Percentiles rank a stretch among this genome's conserved stretches.
These are phyloP conservation scores for Sinodicranocentrus sp. DNA, from an alignment of 2,888 invertebrate species.

Conservation along the genomic window DNA sequence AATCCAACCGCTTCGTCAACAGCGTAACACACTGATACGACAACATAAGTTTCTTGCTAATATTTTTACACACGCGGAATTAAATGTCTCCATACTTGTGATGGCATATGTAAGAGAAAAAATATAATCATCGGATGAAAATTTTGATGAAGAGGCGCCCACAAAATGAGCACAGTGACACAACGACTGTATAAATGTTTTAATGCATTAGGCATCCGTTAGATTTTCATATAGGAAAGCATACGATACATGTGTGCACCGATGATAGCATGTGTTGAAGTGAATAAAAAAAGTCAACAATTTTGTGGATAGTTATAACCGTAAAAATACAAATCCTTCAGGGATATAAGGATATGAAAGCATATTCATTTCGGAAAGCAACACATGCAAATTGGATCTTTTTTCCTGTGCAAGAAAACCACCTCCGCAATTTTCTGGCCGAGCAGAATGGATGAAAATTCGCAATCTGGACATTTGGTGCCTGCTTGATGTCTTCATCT, in stretches of 20 bases:
- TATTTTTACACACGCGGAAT: conserved; percentile 11
- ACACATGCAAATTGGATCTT: background rate
- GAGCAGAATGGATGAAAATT: background rate
- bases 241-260: conserved; percentile 37
- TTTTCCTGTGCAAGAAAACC: conserved; percentile 9
- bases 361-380: no score
- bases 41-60: background rate
- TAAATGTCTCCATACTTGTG: background rate
- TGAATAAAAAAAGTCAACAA: conserved; percentile 28
- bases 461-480: conserved; percentile 20
- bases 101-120: background rate
- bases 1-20: background rate
- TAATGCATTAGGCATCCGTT: no score
- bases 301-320: no score
- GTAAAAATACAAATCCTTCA: no score
- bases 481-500: conserved; percentile 32
- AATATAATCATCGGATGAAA: background rate
- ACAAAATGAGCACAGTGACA: conserved; percentile 42
- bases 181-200: no score
- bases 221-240: background rate
- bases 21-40: background rate
- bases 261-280: conserved; percentile 35
- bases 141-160: conserved; percentile 49
- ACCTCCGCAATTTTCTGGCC: conserved; percentile 39
- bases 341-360: no score